These are phyloP conservation scores for Micronycteris hirsuta DNA, from an alignment of 2,113 vertebrate species.

Conservation along the genomic window DNA sequence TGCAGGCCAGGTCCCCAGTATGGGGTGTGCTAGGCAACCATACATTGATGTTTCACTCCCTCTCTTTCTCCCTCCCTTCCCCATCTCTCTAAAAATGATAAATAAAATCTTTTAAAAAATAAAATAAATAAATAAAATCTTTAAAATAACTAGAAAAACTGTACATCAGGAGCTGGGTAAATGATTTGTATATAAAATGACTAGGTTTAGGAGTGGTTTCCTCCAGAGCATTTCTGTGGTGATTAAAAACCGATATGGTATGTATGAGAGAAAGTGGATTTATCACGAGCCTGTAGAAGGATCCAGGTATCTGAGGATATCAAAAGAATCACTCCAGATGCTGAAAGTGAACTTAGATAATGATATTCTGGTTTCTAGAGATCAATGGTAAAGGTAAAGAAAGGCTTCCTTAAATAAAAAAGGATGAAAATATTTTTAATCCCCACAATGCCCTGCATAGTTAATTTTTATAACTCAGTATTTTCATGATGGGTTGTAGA, in stretches of 20 bases:
- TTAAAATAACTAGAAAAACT: background rate
- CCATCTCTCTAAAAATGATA: too few relatives aligned
- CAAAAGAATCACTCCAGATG: background rate
- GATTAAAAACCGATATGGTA: background rate
- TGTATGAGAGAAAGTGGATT: background rate
- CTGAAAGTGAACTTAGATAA: background rate
- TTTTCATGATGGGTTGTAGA: conserved; percentile 74
- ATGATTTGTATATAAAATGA: background rate
- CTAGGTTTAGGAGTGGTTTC: background rate
- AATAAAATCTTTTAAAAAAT: too few relatives aligned
- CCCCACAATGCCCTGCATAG: conserved; percentile 51
- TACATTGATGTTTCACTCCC: too few relatives aligned
- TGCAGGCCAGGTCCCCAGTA: too few relatives aligned
- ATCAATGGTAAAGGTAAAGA: background rate
- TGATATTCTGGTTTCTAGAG: background rate
- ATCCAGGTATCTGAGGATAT: background rate
- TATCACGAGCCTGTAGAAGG: background rate
- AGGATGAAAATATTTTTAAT: conserved; percentile 24
- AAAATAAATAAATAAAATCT: too few relatives aligned
- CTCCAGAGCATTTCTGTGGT: background rate
- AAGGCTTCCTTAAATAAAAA: background rate
- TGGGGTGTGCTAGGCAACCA: too few relatives aligned
- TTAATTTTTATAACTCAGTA: conserved; percentile 66
- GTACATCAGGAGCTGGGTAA: background rate
- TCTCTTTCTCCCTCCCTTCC: too few relatives aligned